Evolutionary conservation across 1,140 invertebrate genomes (phyloP).

Genomic region (Trialeurodes vaporariorum): DNA sequence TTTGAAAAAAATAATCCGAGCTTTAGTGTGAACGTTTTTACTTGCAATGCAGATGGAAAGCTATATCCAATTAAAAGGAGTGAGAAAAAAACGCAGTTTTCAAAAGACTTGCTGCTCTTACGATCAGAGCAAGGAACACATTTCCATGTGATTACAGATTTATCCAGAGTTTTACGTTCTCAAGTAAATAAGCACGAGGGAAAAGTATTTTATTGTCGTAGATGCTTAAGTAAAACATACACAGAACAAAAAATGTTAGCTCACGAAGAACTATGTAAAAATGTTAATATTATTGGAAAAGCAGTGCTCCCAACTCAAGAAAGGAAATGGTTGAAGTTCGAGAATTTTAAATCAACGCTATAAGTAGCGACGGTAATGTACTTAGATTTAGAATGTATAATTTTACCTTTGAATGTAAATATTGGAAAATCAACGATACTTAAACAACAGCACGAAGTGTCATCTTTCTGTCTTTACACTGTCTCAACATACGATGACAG

Average conservation of each 20-base stretch:
- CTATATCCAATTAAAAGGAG: neutral
- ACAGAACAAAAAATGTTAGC: too few relatives aligned
- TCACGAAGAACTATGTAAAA: too few relatives aligned
- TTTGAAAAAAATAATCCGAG: neutral
- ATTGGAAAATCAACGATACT: neutral
- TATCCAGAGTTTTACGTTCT: too few relatives aligned
- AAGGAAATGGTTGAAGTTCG: neutral
- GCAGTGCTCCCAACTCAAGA: too few relatives aligned
- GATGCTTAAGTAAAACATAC: too few relatives aligned
- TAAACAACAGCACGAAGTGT: neutral
- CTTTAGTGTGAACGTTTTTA: neutral
- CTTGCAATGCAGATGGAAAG: neutral
- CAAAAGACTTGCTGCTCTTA: too few relatives aligned
- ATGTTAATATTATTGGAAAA: too few relatives aligned
- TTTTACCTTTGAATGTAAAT: neutral
- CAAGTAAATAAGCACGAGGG: too few relatives aligned
- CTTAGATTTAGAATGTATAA: neutral
- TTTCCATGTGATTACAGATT: too few relatives aligned
- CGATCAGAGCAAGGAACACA: too few relatives aligned
- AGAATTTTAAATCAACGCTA: neutral
- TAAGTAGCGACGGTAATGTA: neutral
- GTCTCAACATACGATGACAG: neutral
- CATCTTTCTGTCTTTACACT: neutral
- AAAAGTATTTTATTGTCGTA: too few relatives aligned
- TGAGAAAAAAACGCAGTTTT: neutral